A percentile compares a stretch with the other conserved stretches of the same genome.
These are phyloP conservation scores for Poeciliopsis turneri DNA, from an alignment of 2,797 vertebrate species.

Conservation along the genomic window DNA sequence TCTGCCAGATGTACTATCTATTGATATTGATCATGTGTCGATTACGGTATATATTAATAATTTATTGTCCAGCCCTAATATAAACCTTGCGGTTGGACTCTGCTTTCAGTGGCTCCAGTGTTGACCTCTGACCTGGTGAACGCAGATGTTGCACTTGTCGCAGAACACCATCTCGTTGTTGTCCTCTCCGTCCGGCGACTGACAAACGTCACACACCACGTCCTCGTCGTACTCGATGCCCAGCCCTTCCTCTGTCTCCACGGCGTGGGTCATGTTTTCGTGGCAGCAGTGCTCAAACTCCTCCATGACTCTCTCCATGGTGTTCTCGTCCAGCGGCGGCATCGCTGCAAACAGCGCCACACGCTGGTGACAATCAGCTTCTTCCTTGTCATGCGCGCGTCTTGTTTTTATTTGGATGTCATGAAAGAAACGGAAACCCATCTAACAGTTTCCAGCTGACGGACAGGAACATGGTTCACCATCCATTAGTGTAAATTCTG, in stretches of 20 bases:
- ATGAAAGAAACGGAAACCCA: too few relatives aligned
- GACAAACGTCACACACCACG: slow-evolving; percentile 96
- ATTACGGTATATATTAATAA: too few relatives aligned
- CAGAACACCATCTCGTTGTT: slow-evolving; percentile 99
- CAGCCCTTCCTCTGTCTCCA: slow-evolving; percentile 94
- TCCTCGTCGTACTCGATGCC: slow-evolving; percentile 99
- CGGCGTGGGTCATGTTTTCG: slow-evolving; percentile 95
- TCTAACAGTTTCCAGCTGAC: too few relatives aligned
- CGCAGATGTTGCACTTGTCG: slow-evolving; percentile 98
- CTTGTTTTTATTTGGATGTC: not conserved
- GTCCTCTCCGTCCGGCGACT: slow-evolving; percentile 95
- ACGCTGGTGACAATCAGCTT: not conserved
- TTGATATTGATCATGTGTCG: too few relatives aligned
- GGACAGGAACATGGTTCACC: too few relatives aligned
- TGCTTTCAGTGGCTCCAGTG: not conserved
- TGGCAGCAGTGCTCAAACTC: slow-evolving; percentile 92
- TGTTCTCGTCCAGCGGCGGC: slow-evolving; percentile 88
- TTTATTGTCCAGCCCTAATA: too few relatives aligned
- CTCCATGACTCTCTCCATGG: slow-evolving; percentile 94
- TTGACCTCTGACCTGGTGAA: slow-evolving; percentile 88
- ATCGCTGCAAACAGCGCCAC: slow-evolving; percentile 76
- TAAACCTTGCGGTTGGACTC: too few relatives aligned
- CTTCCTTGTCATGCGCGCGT: not conserved
- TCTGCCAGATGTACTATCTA: too few relatives aligned
- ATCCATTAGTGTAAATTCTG: too few relatives aligned